Percentiles rank a stretch among this genome's conserved stretches.
These are phyloP conservation scores for Athene noctua DNA, from an alignment of 2,113 vertebrate genomes.

Conservation along the genomic window DNA sequence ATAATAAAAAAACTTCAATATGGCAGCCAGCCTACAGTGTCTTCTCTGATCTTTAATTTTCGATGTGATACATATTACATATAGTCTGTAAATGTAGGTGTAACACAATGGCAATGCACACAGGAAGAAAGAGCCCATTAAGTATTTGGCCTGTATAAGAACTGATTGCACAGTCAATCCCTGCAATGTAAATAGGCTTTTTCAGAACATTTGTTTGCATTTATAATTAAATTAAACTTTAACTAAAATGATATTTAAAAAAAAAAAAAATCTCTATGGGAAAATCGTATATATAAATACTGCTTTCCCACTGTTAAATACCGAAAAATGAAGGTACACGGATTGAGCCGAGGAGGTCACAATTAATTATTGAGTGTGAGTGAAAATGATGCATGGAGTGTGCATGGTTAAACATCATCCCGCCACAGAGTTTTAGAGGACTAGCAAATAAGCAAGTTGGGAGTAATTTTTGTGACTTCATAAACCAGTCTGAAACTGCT, in stretches of 20 bases:
- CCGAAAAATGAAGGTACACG: neutral
- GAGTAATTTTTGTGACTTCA: neutral
- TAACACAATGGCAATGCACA: slow-evolving; percentile 1
- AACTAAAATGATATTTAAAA: neutral
- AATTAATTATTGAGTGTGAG: neutral
- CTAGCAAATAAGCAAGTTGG: neutral
- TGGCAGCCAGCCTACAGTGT: slow-evolving; percentile 38
- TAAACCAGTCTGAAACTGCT: neutral
- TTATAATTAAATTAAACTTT: slow-evolving; percentile 52
- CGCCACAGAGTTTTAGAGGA: neutral
- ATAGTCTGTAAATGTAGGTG: slow-evolving; percentile 38
- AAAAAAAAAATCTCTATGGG: neutral
- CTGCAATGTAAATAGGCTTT: slow-evolving; percentile 30
- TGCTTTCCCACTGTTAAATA: neutral
- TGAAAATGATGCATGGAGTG: neutral
- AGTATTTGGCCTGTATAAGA: slow-evolving; percentile 11
- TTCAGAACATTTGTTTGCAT: slow-evolving; percentile 46
- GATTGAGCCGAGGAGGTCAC: neutral
- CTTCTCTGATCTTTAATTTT: slow-evolving; percentile 50
- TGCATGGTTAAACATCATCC: neutral
- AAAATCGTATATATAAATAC: neutral
- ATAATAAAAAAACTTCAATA: slow-evolving; percentile 52
- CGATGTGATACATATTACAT: slow-evolving; percentile 16
- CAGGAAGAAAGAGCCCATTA: neutral
- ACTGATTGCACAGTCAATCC: slow-evolving; percentile 15